phyloP scores from a whole-genome alignment of 2,113 vertebrate genomes.

The Notiomystis cincta region DNA sequence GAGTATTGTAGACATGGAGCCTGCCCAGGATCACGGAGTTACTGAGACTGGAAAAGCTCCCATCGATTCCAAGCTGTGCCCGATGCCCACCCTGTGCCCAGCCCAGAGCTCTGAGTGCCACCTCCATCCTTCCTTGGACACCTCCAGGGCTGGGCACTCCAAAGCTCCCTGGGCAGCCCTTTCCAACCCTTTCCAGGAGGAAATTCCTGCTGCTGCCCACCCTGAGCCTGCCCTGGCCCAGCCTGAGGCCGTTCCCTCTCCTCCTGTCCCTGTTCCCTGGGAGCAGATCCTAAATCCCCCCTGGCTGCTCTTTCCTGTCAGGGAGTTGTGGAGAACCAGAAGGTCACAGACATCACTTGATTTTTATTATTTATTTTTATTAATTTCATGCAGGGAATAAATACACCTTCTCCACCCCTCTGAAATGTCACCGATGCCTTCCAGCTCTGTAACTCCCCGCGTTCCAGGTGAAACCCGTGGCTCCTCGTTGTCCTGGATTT shows the following conservation, averaged over 20 bases:
- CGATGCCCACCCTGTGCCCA: not conserved
- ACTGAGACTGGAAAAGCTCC: not conserved
- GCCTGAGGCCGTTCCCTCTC: not conserved
- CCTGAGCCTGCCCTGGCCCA: not conserved
- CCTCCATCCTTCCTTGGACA: rapidly evolving
- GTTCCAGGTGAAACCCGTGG: rapidly evolving
- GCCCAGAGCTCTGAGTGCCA: not conserved
- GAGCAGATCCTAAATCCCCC: not conserved
- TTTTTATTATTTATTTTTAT: not conserved
- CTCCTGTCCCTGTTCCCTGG: not conserved
- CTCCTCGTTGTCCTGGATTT: not conserved
- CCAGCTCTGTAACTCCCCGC: not conserved
- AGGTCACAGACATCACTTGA: not conserved
- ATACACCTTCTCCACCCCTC: not conserved
- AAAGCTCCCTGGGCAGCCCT: not conserved
- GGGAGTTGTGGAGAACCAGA: not conserved
- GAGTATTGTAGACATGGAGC: not conserved
- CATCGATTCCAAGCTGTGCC: not conserved
- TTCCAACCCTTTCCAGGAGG: not conserved
- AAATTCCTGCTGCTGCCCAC: not conserved
- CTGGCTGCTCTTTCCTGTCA: rapidly evolving
- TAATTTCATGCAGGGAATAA: not conserved
- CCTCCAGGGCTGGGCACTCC: not conserved
- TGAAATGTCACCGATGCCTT: rapidly evolving
- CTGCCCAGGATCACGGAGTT: not conserved